phyloP scores from a whole-genome alignment of 2,797 vertebrate genomes.

The Enteromius treurensis region DNA sequence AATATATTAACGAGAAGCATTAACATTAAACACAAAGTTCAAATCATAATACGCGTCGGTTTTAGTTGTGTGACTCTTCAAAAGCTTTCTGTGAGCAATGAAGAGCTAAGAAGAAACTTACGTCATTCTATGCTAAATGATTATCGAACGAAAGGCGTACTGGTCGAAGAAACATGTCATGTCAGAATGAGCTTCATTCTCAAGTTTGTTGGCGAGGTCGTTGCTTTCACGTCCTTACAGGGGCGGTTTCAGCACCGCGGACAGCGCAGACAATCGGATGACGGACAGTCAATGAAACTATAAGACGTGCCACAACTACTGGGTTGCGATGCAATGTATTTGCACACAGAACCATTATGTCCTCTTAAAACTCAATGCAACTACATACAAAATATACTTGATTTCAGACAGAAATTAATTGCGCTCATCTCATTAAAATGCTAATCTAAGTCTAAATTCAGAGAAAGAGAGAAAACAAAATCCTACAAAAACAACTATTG shows the following conservation, averaged over 20 bases:
- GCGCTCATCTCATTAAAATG: not conserved
- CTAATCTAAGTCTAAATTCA: not conserved
- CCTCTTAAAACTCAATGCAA: not conserved
- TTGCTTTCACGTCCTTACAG: slow-evolving; percentile 23
- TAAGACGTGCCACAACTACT: slow-evolving; percentile 50
- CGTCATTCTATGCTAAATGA: not conserved
- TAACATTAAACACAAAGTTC: not conserved
- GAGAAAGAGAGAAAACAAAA: not conserved
- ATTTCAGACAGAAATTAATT: not conserved
- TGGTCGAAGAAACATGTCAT: not conserved
- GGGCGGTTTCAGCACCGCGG: slow-evolving; percentile 79
- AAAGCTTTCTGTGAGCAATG: not conserved
- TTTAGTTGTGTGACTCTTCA: not conserved
- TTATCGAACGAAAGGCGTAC: not conserved
- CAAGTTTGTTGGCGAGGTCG: not conserved
- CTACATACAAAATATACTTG: not conserved
- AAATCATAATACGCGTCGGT: not conserved
- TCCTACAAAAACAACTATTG: not conserved
- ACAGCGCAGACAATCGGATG: slow-evolving; percentile 70
- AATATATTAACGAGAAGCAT: not conserved
- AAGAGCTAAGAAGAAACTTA: not conserved
- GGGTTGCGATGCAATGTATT: not conserved
- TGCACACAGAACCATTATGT: not conserved
- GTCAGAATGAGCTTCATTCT: not conserved
- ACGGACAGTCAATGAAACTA: not conserved